These are phyloP conservation scores for Pelosia muscerda DNA, from an alignment of 2,888 invertebrate species.

Conservation along the genomic window DNA sequence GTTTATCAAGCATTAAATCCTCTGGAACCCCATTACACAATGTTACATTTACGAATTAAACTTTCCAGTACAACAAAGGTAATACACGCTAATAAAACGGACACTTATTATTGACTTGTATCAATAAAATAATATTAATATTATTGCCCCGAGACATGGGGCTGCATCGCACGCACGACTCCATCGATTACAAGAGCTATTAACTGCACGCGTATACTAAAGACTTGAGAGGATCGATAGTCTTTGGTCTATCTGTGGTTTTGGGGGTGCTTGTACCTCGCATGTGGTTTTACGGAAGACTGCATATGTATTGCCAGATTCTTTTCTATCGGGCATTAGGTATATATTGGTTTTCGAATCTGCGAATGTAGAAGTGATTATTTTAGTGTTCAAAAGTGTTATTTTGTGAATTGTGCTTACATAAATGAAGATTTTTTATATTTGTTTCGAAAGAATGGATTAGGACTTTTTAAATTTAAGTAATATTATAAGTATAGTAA, in stretches of 20 bases:
- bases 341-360: background rate
- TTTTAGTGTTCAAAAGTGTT: background rate
- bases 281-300: background rate
- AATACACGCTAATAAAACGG: conserved; percentile 10
- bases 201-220: conserved; percentile 66
- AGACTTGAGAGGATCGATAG: conserved; percentile 62
- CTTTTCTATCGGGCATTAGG: background rate
- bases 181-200: conserved; percentile 57
- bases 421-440: background rate
- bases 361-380: background rate
- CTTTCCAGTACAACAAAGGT: background rate
- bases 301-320: background rate
- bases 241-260: conserved; percentile 30
- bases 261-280: conserved; percentile 2
- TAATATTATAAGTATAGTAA: too few species aligned
- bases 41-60: background rate
- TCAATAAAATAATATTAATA: conserved; percentile 66
- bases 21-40: background rate
- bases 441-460: background rate
- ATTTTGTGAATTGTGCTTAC: background rate
- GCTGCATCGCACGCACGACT: conserved; percentile 63
- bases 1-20: background rate
- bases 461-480: too few species aligned
- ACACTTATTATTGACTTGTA: conserved; percentile 46
- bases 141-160: conserved; percentile 47